Conservation (phyloP, 1,140 invertebrate species). For the Drosophila saltans region DNA sequence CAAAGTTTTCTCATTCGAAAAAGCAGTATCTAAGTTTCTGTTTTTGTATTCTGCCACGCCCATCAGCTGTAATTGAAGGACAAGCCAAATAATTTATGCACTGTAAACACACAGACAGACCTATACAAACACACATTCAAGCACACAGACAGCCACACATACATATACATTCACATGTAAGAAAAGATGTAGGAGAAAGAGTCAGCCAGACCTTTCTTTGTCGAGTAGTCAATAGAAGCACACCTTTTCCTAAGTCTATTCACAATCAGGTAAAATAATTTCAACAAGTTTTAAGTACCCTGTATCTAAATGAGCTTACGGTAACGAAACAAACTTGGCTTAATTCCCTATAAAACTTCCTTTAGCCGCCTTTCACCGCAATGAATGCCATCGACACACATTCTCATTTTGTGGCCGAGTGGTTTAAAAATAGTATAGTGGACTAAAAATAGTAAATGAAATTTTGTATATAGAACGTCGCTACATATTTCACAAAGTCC, state of each 20-base stretch:
- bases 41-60: constrained; percentile 31
- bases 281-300: too few relatives aligned
- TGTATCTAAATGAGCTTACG: too few relatives aligned
- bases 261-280: too few relatives aligned
- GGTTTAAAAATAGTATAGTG: too few relatives aligned
- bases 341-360: too few relatives aligned
- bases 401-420: too few relatives aligned
- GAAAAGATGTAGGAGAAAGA: background rate
- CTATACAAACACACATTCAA: constrained; percentile 13
- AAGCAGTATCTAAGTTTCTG: constrained; percentile 12
- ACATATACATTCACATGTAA: background rate
- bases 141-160: background rate
- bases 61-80: constrained; percentile 37
- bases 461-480: too few relatives aligned
- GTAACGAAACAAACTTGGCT: too few relatives aligned
- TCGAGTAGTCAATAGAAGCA: background rate
- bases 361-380: too few relatives aligned
- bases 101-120: constrained; percentile 10
- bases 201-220: background rate
- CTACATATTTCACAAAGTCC: too few relatives aligned
- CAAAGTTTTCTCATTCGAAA: constrained; percentile 12
- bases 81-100: constrained; percentile 43
- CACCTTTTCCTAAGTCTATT: background rate
- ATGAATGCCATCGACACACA: too few relatives aligned
- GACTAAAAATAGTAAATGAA: too few relatives aligned